Evolutionary conservation across 2,113 vertebrate genomes (phyloP), one percentile per base, ranked within the genome.

Genomic region (Pollimyrus isidori): DNA sequence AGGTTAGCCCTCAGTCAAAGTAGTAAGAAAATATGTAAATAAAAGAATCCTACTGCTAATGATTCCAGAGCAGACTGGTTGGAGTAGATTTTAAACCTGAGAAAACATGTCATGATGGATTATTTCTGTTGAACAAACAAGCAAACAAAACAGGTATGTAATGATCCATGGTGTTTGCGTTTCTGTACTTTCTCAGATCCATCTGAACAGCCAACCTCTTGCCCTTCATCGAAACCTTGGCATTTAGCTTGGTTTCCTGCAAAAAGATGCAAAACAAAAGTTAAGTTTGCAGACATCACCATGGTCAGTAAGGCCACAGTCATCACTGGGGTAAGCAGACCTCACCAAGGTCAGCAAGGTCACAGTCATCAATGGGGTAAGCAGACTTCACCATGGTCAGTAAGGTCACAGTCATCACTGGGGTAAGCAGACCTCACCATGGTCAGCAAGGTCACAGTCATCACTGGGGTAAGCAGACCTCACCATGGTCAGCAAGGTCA

Each of bases 21-120:
- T 52, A 42, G 26, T 39, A 86, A 48, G 7, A n/a, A 48, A 84
- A 84, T 84, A 48, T 48, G 9, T 23, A 84, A n/a, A 46, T 21
- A 13, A 88, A 19, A 48, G 10, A 11, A 15, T 89, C 97, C 97
- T 93, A 99, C 98, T 39, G 98, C 98, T 50, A 99, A 93, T 0
- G 98, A 98, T 91, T 99, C 98, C 90, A 99, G 90, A 0, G 98
- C 97, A 0, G 98, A 99, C 91, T 97, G 97, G 91, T 97, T 98
- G 11, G 98, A 99, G 92, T 96, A 99, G 91, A 99, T 98, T 90
- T 97, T 97, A 92, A 99, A 99, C 93, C 98, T 99, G 93, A 0
- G 30, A 53, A 46, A 82, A 82, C 49, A 69, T 45, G 23, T 30
- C 15, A 23, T 10, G 17, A 46, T 50, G 73, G 19, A 13, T 3